Conservation (phyloP, 2,797 vertebrate species). For the Chlorospingus flavigularis region DNA sequence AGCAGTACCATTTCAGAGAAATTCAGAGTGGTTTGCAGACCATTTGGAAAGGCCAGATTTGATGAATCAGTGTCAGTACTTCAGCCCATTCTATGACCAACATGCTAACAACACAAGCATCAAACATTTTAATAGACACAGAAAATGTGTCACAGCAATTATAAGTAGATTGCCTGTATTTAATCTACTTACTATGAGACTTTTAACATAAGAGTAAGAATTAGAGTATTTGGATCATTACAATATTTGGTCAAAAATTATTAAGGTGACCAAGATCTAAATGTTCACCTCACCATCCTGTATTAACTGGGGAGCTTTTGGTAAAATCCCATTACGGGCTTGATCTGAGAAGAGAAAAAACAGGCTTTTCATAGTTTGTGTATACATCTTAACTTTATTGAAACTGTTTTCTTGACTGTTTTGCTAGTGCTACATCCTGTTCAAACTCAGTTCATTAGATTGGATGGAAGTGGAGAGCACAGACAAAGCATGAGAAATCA, state of each 20-base stretch:
- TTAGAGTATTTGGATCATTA: neutral
- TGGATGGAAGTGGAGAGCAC: neutral
- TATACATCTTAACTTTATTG: neutral
- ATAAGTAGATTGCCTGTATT: neutral
- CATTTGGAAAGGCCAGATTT: neutral
- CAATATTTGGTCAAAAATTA: neutral
- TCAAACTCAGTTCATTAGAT: neutral
- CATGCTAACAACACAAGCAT: neutral
- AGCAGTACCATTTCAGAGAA: constrained; percentile 5
- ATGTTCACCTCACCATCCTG: neutral
- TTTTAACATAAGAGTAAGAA: neutral
- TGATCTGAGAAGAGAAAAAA: neutral
- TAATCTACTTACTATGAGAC: neutral
- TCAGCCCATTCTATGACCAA: neutral
- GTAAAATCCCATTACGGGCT: neutral
- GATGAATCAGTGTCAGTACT: neutral
- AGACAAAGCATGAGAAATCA: neutral
- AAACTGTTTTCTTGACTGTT: neutral
- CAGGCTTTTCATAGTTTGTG: neutral
- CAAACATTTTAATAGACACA: neutral
- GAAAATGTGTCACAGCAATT: neutral
- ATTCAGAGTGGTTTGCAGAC: neutral
- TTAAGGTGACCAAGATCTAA: neutral
- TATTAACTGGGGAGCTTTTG: neutral
- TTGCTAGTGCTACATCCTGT: neutral